Conservation (phyloP, 2,888 invertebrate species). For the Philhelius pedissequus region DNA sequence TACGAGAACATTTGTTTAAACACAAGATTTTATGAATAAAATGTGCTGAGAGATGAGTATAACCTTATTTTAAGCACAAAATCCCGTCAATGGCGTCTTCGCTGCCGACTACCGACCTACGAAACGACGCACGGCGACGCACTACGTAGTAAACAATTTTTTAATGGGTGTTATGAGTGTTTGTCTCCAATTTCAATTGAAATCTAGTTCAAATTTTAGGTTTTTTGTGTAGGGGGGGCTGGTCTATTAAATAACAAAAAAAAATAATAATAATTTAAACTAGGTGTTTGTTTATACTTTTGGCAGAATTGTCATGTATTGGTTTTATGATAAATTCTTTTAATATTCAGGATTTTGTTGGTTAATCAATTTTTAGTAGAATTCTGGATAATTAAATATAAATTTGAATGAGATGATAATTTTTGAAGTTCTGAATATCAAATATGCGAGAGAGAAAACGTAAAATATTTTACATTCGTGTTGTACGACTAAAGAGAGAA, state of each 20-base stretch:
- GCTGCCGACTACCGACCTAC: too few species aligned
- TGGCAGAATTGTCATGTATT: neutral
- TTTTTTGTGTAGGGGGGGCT: neutral
- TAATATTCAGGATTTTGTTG: too few species aligned
- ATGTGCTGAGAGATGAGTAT: neutral
- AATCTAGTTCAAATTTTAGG: neutral
- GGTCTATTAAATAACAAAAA: neutral
- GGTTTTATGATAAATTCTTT: neutral
- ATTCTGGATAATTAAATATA: too few species aligned
- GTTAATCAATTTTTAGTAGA: too few species aligned
- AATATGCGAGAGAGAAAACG: too few species aligned
- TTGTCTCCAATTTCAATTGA: constrained; percentile 15
- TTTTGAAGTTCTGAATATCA: too few species aligned
- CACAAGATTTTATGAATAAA: neutral
- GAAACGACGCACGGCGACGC: too few species aligned
- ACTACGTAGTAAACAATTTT: neutral
- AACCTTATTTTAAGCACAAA: neutral
- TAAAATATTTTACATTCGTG: too few species aligned
- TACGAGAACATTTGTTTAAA: neutral
- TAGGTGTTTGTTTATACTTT: constrained; percentile 8
- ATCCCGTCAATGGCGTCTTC: constrained; percentile 2
- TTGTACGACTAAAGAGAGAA: too few species aligned
- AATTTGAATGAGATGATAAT: too few species aligned
- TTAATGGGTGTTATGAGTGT: neutral
- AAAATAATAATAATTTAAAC: neutral